Evolutionary conservation across 1,140 invertebrate species (phyloP).

Genomic region (Anthonomus grandis): DNA sequence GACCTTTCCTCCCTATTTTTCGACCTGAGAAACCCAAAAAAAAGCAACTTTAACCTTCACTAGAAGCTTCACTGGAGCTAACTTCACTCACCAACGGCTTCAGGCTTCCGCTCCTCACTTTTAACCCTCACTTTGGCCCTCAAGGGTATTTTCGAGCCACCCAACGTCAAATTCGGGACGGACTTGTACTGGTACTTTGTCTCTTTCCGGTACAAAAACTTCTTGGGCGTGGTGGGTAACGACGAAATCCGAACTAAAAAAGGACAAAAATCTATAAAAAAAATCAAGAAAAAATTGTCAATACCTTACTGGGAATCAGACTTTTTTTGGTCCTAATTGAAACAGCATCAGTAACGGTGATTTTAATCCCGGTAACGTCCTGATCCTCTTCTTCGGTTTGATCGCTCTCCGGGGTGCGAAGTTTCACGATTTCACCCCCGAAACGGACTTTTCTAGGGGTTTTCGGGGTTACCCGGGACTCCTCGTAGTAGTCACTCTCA

Average conservation of each 20-base stretch:
- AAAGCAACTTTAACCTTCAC: no score
- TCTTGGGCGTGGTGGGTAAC: slow-evolving; percentile 28
- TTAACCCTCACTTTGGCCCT: no score
- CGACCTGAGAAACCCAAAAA: no score
- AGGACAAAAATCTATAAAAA: neutral
- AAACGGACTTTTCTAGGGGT: slow-evolving; percentile 68
- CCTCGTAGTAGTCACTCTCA: slow-evolving; percentile 53
- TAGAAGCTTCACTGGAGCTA: no score
- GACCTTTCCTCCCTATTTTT: no score
- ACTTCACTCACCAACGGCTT: no score
- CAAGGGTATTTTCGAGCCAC: slow-evolving; percentile 26
- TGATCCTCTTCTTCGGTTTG: slow-evolving; percentile 54
- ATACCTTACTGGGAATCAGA: slow-evolving; percentile 37
- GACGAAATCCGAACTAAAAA: slow-evolving; percentile 27
- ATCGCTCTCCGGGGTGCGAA: slow-evolving; percentile 71
- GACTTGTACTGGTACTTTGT: slow-evolving; percentile 30
- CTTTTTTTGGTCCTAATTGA: slow-evolving; percentile 31
- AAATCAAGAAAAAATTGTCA: neutral
- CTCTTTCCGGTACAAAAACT: slow-evolving; percentile 4
- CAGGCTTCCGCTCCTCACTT: no score
- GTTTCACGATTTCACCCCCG: slow-evolving; percentile 77
- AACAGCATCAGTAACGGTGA: slow-evolving; percentile 34
- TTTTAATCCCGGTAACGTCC: slow-evolving; percentile 26
- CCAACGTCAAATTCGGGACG: slow-evolving; percentile 34
- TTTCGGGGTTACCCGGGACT: slow-evolving; percentile 38